phyloP scores from a whole-genome alignment of 2,888 invertebrate species.

The Zonitis immaculata region DNA sequence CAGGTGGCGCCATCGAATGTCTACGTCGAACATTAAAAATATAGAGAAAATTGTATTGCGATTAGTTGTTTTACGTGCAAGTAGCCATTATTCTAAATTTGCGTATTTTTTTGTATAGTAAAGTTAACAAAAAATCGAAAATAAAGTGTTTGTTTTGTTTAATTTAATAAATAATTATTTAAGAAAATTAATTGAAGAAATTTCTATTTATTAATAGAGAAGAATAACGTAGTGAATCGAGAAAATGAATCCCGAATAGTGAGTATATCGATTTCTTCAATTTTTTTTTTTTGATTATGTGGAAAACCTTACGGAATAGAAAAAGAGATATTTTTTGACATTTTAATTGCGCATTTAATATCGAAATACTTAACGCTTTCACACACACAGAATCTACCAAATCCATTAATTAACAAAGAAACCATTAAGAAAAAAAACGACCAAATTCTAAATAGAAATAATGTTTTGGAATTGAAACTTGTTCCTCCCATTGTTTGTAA shows the following conservation, averaged over 20 bases:
- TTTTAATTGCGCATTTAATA: slow-evolving; percentile 35
- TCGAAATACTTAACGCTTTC: background rate
- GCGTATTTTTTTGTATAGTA: slow-evolving; percentile 36
- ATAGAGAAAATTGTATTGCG: slow-evolving; percentile 22
- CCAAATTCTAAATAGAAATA: too few species aligned
- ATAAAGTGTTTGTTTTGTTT: slow-evolving; percentile 12
- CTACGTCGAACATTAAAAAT: background rate
- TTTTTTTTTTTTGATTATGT: slow-evolving; percentile 32
- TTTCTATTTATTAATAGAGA: background rate
- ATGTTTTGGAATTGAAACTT: background rate
- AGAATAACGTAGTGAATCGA: slow-evolving; percentile 21
- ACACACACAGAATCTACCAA: too few species aligned
- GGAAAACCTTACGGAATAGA: slow-evolving; percentile 21
- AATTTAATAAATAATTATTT: background rate
- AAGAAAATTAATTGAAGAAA: background rate
- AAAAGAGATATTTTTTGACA: slow-evolving; percentile 35
- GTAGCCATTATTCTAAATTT: slow-evolving; percentile 47
- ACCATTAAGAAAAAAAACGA: background rate
- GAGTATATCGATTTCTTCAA: slow-evolving; percentile 56
- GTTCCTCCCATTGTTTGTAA: background rate
- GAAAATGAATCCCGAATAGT: slow-evolving; percentile 81
- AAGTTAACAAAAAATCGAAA: slow-evolving; percentile 26
- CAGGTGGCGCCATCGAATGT: background rate
- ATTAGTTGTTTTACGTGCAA: slow-evolving; percentile 30
- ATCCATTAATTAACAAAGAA: too few species aligned